Base-by-base conservation (phyloP, 2,113 vertebrate species). In the Pandion haliaetus region DNA sequence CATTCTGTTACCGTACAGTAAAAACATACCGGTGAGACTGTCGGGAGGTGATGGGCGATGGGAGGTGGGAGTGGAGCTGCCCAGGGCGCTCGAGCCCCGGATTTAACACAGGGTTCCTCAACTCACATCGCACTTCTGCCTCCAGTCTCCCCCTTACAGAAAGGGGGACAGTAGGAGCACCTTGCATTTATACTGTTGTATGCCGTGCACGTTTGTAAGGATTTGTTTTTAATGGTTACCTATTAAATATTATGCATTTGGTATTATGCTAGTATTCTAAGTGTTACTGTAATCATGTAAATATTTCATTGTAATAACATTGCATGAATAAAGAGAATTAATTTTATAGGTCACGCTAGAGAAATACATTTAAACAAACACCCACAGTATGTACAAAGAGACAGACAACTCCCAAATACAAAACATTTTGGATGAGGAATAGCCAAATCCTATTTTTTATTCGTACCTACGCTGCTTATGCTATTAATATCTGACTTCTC, bases 401-500 rank as follows among this genome's bases (percentile, higher is more conserved):
- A 74, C 47, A 12, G 78, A 23, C 34, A 70, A 3, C 71, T 80
- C 85, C 92, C 81, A 50, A 9, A 69, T 71, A 65, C 76, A 57
- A 81, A 86, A 58, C 54, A 77, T 92, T 86, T 34, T 80, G 92
- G 95, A 38, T 85, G 74, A 90, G 89, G 77, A 96, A 89, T 45
- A 90, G 95, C 96, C 95, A 96, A 74, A 96, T 50, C 72, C 80
- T 81, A 80, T 91, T 97, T 87, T 91, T 59, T 29, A 62, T 57
- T 84, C 77, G 9, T 88, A 89, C 74, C 94, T 69, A 78, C 93
- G 83, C 83, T 72, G 96, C 84, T 91, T 82, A 29, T 88, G 82
- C 98, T 98, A 96, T 98, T 96, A 97, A 98, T 97, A 97, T 45
- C 96, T 34, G 92, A 84, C 93, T 97, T 90, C 90, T 90, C 93